These are phyloP conservation scores for Danio choprae DNA, from an alignment of 2,797 vertebrate species.

Conservation along the genomic window DNA sequence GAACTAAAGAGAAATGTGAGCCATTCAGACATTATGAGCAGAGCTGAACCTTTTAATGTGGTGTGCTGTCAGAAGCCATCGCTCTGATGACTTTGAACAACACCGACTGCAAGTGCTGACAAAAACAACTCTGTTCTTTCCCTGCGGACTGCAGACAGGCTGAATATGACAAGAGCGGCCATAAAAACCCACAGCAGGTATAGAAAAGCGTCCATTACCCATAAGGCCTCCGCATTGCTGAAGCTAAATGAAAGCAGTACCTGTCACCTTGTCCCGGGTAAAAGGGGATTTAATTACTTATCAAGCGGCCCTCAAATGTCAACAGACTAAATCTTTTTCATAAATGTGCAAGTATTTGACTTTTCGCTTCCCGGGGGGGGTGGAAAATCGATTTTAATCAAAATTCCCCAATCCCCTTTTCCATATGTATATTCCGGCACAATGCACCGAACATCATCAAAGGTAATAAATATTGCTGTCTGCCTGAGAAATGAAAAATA, in stretches of 20 bases:
- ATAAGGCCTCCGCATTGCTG: conserved; percentile 80
- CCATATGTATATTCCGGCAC: conserved; percentile 87
- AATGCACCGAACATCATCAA: conserved; percentile 86
- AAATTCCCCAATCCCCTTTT: conserved; percentile 87
- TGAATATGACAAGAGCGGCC: conserved; percentile 83
- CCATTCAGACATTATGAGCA: conserved; percentile 22
- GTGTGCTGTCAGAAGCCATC: conserved; percentile 25
- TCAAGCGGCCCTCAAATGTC: conserved; percentile 95
- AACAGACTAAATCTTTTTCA: conserved; percentile 95
- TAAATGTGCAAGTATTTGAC: conserved; percentile 95
- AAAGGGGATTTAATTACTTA: conserved; percentile 97
- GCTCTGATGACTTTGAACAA: conserved; percentile 49
- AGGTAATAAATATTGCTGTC: conserved; percentile 85
- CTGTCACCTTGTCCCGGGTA: conserved; percentile 94
- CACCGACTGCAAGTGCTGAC: conserved; percentile 37
- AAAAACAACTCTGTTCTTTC: conserved; percentile 66
- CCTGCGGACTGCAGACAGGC: conserved; percentile 68
- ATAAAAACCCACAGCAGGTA: conserved; percentile 70
- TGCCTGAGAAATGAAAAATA: conserved; percentile 70
- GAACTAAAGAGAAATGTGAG: conserved; percentile 13
- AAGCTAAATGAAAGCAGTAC: conserved; percentile 84
- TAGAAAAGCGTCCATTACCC: conserved; percentile 91
- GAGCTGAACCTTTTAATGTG: conserved; percentile 26
- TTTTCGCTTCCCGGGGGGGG: conserved; percentile 92
- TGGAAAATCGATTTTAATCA: conserved; percentile 98